Conservation (phyloP, 2,888 invertebrate genomes). For the Bombylius discolor region DNA sequence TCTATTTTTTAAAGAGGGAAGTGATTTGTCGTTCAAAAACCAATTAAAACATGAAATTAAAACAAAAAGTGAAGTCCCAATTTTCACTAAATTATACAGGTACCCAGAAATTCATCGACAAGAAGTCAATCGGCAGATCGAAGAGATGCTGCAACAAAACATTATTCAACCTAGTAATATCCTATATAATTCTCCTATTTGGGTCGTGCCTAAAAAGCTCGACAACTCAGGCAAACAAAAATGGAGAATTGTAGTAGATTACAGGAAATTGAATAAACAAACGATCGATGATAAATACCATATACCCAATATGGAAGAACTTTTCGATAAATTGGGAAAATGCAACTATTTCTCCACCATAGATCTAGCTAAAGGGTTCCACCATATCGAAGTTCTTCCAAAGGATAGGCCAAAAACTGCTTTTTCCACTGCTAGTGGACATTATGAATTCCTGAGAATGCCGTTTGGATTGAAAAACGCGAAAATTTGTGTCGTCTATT, state of each 20-base stretch:
- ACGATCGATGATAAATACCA: constrained; percentile 17
- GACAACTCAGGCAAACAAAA: constrained; percentile 5
- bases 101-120: constrained; percentile 12
- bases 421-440: constrained; percentile 20
- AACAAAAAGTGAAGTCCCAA: constrained; percentile 5
- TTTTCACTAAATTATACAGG: constrained; percentile 9
- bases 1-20: constrained; percentile 2
- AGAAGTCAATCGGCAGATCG: constrained; percentile 10
- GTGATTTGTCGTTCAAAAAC: neutral
- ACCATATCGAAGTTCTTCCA: constrained; percentile 18
- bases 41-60: constrained; percentile 3
- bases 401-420: constrained; percentile 20
- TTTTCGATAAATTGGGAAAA: constrained; percentile 18
- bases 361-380: constrained; percentile 20
- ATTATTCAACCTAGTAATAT: constrained; percentile 17
- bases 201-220: constrained; percentile 17
- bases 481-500: neutral
- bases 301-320: constrained; percentile 16
- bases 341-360: constrained; percentile 17
- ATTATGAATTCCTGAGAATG: constrained; percentile 19
- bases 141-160: constrained; percentile 10
- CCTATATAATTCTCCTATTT: constrained; percentile 17
- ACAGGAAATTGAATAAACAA: constrained; percentile 10
- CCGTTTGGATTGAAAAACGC: constrained; percentile 4
- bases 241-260: constrained; percentile 5